Base-by-base conservation (phyloP, 1,140 invertebrate species). In the Diprion similis region DNA sequence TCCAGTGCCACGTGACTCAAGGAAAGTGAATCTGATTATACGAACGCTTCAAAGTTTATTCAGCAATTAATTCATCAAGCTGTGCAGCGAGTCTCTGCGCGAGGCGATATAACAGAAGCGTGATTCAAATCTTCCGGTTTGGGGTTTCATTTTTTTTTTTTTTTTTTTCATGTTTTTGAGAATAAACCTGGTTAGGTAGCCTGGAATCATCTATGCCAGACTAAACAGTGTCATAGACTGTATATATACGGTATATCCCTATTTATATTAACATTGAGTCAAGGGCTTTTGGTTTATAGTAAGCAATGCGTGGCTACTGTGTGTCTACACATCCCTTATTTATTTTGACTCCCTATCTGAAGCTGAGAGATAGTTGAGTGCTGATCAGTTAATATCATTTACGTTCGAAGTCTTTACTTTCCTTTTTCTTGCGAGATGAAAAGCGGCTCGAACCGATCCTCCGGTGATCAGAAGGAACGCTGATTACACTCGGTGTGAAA, bases 201-300 rank as follows among this genome's bases (percentile, higher is more conserved):
- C 51, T 59, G 51, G 51, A 59, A 59, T 59, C 51, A 59, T 59
- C 51, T 59, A 59, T 59, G 11, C 51, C 51, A 59, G 51, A 59
- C 51, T 59, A 59, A 59, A 59, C 51, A 59, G 11, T 59, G 8
- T 59, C 51, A 59, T 59, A 59, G 51, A 59, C 51, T 59, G 11
- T 59, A 17, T 59, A 59, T 59, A 15, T 59, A 59, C 51, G 51
- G 51, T 59, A 59, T 59, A 59, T 59, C 51, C 51, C 51, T 17
- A 59, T 59, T 59, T 59, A 59, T 59, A 59, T 15, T 59, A 59
- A 59, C 51, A 59, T 59, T 13, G 51, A 15, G 51, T 13, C 51
- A 59, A 59, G 51, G 51, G 51, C 51, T 4, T 59, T 59, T 59
- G 51, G 51, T 59, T 59, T 59, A 59, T 59, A 59, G 51, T 59